phyloP scores from a whole-genome alignment of 2,888 invertebrate genomes.

The Drosophila kuntzei region DNA sequence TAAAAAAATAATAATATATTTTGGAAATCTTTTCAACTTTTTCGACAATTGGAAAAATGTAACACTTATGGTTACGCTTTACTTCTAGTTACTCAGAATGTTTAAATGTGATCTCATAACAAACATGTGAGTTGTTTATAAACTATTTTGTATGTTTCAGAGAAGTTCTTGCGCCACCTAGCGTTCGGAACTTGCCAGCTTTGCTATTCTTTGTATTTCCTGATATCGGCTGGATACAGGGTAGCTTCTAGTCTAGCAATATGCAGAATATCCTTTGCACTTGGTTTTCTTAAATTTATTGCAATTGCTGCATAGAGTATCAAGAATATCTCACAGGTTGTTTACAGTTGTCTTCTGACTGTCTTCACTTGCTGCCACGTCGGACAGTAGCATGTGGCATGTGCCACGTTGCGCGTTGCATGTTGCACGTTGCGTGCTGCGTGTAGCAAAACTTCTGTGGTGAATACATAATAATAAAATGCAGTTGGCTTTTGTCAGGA shows the following conservation, averaged over 20 bases:
- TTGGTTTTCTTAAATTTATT: constrained; percentile 2
- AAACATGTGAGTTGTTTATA: too few species aligned
- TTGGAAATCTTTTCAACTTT: too few species aligned
- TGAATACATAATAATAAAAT: constrained; percentile 34
- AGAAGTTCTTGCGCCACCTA: too few species aligned
- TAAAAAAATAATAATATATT: too few species aligned
- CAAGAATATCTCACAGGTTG: not conserved
- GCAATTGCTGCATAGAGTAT: constrained; percentile 9
- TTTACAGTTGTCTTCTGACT: constrained; percentile 10
- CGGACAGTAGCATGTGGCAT: constrained; percentile 30
- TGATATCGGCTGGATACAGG: not conserved
- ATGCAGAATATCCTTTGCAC: not conserved
- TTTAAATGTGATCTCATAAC: too few species aligned
- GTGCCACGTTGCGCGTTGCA: constrained; percentile 23
- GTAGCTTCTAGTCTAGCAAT: constrained; percentile 1
- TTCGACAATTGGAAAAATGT: too few species aligned
- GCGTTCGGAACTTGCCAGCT: too few species aligned
- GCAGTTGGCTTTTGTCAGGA: constrained; percentile 37
- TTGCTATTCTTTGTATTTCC: too few species aligned
- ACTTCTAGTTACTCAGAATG: too few species aligned
- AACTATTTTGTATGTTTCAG: too few species aligned
- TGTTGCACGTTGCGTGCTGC: constrained; percentile 40
- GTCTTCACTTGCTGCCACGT: constrained; percentile 11
- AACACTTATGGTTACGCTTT: too few species aligned
- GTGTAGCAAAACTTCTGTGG: constrained; percentile 34